Evolutionary conservation across 2,113 vertebrate species (phyloP).

Genomic region (Cnemophilus loriae): DNA sequence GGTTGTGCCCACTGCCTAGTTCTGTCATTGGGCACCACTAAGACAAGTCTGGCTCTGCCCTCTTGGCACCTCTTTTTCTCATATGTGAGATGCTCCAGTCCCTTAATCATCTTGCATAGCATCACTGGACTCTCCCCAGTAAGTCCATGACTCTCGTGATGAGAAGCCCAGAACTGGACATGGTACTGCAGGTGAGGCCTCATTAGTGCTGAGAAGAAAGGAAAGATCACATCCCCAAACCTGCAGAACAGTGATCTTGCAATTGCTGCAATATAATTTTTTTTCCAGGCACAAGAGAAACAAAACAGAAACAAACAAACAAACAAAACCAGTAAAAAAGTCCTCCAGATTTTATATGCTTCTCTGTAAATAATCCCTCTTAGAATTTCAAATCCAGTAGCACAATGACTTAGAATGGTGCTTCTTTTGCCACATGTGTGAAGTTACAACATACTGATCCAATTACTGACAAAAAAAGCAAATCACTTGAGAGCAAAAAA

Average conservation of each 20-base stretch:
- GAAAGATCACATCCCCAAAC: neutral
- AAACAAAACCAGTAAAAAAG: neutral
- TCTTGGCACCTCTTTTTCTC: neutral
- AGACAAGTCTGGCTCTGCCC: neutral
- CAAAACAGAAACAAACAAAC: neutral
- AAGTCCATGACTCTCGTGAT: neutral
- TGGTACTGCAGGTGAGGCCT: fast-evolving
- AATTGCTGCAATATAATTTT: neutral
- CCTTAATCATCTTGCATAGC: neutral
- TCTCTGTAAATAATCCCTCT: neutral
- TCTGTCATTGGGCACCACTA: neutral
- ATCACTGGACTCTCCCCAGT: neutral
- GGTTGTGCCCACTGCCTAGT: neutral
- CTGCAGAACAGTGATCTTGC: neutral
- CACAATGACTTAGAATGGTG: neutral
- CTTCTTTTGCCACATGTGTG: neutral
- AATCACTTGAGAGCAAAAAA: neutral
- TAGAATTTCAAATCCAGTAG: neutral
- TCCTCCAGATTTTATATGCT: neutral
- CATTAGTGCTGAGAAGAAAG: neutral
- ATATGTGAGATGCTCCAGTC: neutral
- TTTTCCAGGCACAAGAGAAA: neutral
- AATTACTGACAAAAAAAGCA: neutral
- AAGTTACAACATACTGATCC: neutral
- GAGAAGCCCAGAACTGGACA: neutral